phyloP scores from a whole-genome alignment of 2,888 invertebrate species.

The Mythimna albipuncta region DNA sequence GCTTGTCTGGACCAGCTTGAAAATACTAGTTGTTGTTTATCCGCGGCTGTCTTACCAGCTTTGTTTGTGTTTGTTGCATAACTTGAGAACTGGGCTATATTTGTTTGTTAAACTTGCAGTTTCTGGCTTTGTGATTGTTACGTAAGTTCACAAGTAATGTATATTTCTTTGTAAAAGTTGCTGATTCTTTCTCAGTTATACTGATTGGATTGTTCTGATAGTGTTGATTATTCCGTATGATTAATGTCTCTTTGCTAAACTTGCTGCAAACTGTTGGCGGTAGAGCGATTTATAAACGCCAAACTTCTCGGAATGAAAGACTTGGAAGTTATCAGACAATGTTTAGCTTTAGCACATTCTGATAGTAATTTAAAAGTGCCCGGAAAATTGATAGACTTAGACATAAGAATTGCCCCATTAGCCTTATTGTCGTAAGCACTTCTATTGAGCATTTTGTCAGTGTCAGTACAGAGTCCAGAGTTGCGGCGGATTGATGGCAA shows the following conservation, averaged over 20 bases:
- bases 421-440: too few relatives aligned
- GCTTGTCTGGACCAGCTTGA: conserved; percentile 24
- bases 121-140: neutral
- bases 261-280: neutral
- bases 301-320: neutral
- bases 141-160: too few relatives aligned
- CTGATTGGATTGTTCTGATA: conserved; percentile 1
- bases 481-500: too few relatives aligned
- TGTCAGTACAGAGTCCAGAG: too few relatives aligned
- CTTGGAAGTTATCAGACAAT: neutral
- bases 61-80: conserved; percentile 15
- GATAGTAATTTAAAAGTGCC: neutral
- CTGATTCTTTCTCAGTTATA: conserved; percentile 10
- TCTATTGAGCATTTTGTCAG: too few relatives aligned
- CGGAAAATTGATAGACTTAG: too few relatives aligned
- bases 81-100: conserved; percentile 4
- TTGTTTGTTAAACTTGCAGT: conserved; percentile 1
- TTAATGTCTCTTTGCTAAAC: neutral
- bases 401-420: too few relatives aligned
- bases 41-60: neutral
- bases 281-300: neutral
- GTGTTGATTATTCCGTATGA: neutral
- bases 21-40: conserved; percentile 35
- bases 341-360: neutral
- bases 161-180: conserved; percentile 5